A percentile compares a stretch with the other conserved stretches of the same genome.
Evolutionary conservation across 1,140 invertebrate genomes (phyloP).

Genomic region (Caenorhabditis remanei): DNA sequence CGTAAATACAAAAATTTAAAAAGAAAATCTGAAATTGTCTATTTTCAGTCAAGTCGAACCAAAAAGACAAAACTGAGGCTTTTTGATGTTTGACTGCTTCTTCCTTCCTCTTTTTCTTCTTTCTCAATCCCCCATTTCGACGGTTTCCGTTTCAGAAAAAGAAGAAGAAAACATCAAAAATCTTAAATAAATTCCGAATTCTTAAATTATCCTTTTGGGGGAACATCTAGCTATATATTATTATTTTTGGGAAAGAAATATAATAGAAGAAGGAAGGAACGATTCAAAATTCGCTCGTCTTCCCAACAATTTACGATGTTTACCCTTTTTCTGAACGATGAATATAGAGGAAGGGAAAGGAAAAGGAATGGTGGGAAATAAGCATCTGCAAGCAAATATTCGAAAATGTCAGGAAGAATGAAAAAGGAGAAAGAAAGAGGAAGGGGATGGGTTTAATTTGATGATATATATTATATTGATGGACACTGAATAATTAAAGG

Average conservation of each 20-base stretch:
- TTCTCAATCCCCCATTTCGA: neutral
- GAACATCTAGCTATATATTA: neutral
- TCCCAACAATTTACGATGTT: constrained; percentile 18
- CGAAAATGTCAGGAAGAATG: neutral
- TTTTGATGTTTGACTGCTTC: constrained; percentile 30
- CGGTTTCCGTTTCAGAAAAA: neutral
- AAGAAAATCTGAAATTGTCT: neutral
- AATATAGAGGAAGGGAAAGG: neutral
- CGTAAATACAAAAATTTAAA: no score
- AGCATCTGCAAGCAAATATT: constrained; percentile 32
- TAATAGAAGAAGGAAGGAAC: neutral
- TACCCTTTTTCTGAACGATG: constrained; percentile 12
- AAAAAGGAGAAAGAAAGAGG: neutral
- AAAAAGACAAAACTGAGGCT: neutral
- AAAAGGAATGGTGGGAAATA: neutral
- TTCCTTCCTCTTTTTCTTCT: neutral
- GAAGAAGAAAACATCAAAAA: constrained; percentile 35
- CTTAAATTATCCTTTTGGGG: neutral
- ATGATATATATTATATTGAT: neutral
- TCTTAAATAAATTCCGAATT: neutral
- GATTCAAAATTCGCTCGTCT: neutral
- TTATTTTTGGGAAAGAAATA: neutral
- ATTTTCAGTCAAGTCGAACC: neutral
- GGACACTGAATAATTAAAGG: neutral
- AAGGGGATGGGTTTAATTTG: neutral